A percentile compares a stretch with the other conserved stretches of the same genome.
These are phyloP conservation scores for Drosophila repleta DNA, from an alignment of 1,140 invertebrate species.

Conservation along the genomic window DNA sequence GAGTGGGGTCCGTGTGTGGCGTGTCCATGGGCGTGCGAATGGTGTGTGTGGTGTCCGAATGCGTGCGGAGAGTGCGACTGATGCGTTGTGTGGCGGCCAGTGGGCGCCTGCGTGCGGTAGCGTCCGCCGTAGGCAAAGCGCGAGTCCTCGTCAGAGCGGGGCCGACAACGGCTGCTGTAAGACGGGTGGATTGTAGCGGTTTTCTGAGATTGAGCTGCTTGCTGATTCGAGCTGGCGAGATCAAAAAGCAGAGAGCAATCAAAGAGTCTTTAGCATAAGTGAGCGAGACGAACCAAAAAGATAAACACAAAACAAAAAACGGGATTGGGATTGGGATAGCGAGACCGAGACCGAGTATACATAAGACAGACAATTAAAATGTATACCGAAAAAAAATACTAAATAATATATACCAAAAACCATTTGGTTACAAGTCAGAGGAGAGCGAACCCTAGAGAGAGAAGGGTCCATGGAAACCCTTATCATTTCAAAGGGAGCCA, in stretches of 20 bases:
- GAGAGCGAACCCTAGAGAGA: background rate
- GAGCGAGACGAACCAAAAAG: background rate
- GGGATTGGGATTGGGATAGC: slow-evolving; percentile 13
- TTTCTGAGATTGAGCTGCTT: slow-evolving; percentile 84
- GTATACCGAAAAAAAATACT: background rate
- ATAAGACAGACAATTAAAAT: background rate
- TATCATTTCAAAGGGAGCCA: background rate
- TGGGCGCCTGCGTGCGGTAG: slow-evolving; percentile 88
- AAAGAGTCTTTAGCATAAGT: slow-evolving; percentile 19
- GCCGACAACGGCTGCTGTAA: slow-evolving; percentile 85
- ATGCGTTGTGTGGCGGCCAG: slow-evolving; percentile 85
- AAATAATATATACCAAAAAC: background rate
- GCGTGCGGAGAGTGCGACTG: slow-evolving; percentile 84
- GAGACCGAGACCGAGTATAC: slow-evolving; percentile 26
- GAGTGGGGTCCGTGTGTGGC: slow-evolving; percentile 83
- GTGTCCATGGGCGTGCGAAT: slow-evolving; percentile 84
- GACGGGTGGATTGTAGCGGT: slow-evolving; percentile 84
- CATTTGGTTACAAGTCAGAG: background rate
- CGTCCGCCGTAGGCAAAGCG: slow-evolving; percentile 91
- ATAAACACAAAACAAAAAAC: background rate
- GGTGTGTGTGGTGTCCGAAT: slow-evolving; percentile 83
- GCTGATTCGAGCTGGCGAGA: slow-evolving; percentile 80
- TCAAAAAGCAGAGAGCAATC: slow-evolving; percentile 38
- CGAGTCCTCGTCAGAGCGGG: slow-evolving; percentile 86
- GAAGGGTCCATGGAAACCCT: background rate